Evolutionary conservation across 2,888 invertebrate genomes (phyloP).

Genomic region (Linnaemya vulpina): DNA sequence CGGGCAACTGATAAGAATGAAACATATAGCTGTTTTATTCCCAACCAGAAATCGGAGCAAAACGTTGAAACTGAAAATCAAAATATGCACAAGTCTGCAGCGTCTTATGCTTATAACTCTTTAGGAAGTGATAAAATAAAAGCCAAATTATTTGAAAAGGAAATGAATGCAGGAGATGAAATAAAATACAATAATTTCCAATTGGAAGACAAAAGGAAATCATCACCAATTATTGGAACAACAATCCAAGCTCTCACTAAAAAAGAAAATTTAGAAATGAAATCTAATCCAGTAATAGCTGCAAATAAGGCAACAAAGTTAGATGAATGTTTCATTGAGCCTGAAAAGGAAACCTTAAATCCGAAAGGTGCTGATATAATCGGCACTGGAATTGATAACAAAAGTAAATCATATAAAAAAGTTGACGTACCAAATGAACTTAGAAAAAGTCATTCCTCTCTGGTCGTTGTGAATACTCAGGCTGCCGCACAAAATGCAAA

Average conservation of each 20-base stretch:
- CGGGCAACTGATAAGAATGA: background rate
- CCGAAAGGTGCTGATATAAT: background rate
- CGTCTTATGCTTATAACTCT: background rate
- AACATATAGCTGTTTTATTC: constrained; percentile 14
- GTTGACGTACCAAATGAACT: background rate
- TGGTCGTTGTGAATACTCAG: too few relatives aligned
- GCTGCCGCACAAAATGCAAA: background rate
- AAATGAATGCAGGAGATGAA: background rate
- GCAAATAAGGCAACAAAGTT: background rate
- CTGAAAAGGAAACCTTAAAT: background rate
- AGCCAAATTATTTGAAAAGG: background rate
- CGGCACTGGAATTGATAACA: background rate
- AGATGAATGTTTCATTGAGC: background rate
- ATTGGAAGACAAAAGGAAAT: too few relatives aligned
- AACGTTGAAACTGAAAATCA: constrained; percentile 1
- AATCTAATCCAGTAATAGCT: too few relatives aligned
- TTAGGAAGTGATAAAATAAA: background rate
- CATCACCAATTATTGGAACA: background rate
- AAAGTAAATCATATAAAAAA: background rate
- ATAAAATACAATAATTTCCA: too few relatives aligned
- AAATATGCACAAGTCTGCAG: too few relatives aligned
- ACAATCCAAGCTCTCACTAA: background rate
- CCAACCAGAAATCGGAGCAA: background rate
- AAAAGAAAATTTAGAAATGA: background rate
- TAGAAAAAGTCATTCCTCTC: too few relatives aligned